Evolutionary conservation across 2,888 invertebrate species (phyloP), one percentile per base, ranked within the genome.

Genomic region (Tanytarsus gracilentus): DNA sequence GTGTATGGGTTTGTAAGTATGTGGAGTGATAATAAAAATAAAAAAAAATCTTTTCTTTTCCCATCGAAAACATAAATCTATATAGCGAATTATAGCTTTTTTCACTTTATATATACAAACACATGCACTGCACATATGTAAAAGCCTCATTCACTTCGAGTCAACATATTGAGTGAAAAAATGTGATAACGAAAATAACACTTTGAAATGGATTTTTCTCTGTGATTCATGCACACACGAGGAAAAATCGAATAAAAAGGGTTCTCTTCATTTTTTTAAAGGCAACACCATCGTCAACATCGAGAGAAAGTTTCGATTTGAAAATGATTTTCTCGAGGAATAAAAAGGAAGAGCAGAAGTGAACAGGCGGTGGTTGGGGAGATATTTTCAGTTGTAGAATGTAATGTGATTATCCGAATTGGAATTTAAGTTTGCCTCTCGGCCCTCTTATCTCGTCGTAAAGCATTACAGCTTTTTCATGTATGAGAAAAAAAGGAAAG

Each of bases 101-200:
- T 27, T 51, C 16, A 48, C 48, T 48, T 18, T 5, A 39, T 16
- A 39, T 39, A 39, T 39, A n/a, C n/a, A n/a, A n/a, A n/a, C n/a
- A n/a, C n/a, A n/a, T n/a, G n/a, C n/a, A n/a, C n/a, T n/a, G n/a
- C n/a, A n/a, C n/a, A n/a, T n/a, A n/a, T n/a, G n/a, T n/a, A n/a
- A n/a, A n/a, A n/a, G n/a, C n/a, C n/a, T n/a, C n/a, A n/a, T n/a
- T 36, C 36, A 36, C 4, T 36, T 36, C 16, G n/a, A 39, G 23
- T 52, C 30, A 53, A 53, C 53, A 53, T 53, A 53, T 53, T 53
- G 53, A 53, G 23, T 53, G 53, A 53, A 36, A 36, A 53, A 52
- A 29, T 27, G 18, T 29, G 29, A 29, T 29, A 29, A 36, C 33
- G 39, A 53, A 39, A 36, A 53, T 25, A 33, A 53, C 53, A 53